Evolutionary conservation across 2,888 invertebrate species (phyloP).

Genomic region (Tiliacea citrago): DNA sequence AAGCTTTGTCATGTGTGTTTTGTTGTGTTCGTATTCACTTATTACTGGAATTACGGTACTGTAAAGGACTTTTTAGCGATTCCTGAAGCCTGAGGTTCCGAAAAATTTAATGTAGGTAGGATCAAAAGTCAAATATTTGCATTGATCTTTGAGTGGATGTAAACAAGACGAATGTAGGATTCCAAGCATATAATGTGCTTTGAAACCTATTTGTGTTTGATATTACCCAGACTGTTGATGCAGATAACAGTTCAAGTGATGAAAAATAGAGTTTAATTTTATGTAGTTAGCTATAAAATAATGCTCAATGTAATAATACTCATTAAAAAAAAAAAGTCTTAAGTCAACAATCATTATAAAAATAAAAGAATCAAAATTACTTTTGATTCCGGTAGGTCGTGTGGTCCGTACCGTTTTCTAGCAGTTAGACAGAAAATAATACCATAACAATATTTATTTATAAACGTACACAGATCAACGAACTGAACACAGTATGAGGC

Average conservation of each 20-base stretch:
- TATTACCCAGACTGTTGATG: background rate
- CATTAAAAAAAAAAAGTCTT: no score
- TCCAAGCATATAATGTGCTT: background rate
- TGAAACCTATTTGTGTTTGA: background rate
- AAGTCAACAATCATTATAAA: no score
- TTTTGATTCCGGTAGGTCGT: no score
- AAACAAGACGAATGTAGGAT: background rate
- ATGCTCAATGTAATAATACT: no score
- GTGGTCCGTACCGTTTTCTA: no score
- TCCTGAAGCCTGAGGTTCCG: background rate
- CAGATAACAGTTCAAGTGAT: background rate
- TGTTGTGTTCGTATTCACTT: constrained; percentile 19
- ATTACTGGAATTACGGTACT: constrained; percentile 12
- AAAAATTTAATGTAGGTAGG: background rate
- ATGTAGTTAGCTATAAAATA: no score
- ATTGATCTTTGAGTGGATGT: background rate
- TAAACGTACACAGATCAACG: background rate
- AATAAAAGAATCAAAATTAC: no score
- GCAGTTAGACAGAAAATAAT: no score
- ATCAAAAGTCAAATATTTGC: background rate
- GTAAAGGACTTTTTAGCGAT: background rate
- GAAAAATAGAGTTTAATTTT: background rate
- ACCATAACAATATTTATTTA: no score
- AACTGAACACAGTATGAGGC: constrained; percentile 7
- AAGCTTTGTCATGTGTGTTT: constrained; percentile 35